These are phyloP conservation scores for Amblyteles armatorius DNA, from an alignment of 2,888 invertebrate genomes.

Conservation along the genomic window DNA sequence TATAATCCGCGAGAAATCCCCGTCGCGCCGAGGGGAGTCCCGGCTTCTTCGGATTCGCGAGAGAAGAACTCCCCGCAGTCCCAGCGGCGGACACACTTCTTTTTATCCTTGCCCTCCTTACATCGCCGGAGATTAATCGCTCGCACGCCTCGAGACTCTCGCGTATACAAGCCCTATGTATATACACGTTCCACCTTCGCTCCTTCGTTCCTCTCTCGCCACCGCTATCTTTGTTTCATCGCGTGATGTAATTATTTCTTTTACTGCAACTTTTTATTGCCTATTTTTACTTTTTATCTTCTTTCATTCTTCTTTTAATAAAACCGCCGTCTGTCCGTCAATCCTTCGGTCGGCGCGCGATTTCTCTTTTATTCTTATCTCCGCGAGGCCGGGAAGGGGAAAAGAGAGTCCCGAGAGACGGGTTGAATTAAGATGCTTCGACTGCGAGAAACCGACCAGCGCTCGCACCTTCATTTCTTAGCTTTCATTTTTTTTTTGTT, in stretches of 20 bases:
- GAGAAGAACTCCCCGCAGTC: conserved; percentile 20
- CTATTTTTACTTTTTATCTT: conserved; percentile 3
- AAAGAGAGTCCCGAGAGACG: conserved; percentile 22
- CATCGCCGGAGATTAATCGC: conserved; percentile 68
- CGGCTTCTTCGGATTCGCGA: conserved; percentile 19
- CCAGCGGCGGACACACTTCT: conserved; percentile 33
- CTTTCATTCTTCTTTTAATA: conserved; percentile 26
- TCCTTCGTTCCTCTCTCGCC: conserved; percentile 17
- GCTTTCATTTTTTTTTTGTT: background rate
- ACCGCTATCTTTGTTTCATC: conserved; percentile 54
- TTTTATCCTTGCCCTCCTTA: conserved; percentile 56
- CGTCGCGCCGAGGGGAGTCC: conserved; percentile 36
- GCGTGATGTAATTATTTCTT: conserved; percentile 53
- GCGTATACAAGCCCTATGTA: background rate
- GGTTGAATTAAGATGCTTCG: conserved; percentile 38
- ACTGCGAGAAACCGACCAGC: conserved; percentile 21
- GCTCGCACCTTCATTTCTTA: background rate
- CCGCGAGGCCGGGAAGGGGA: conserved; percentile 12
- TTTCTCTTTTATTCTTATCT: conserved; percentile 61
- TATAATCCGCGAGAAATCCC: conserved; percentile 63
- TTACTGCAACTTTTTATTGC: conserved; percentile 27
- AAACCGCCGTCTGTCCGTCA: conserved; percentile 51
- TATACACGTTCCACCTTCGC: background rate
- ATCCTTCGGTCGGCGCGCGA: conserved; percentile 33
- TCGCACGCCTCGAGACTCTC: conserved; percentile 43